Conservation (phyloP, 2,797 vertebrate genomes). For the Cirrhinus molitorella region DNA sequence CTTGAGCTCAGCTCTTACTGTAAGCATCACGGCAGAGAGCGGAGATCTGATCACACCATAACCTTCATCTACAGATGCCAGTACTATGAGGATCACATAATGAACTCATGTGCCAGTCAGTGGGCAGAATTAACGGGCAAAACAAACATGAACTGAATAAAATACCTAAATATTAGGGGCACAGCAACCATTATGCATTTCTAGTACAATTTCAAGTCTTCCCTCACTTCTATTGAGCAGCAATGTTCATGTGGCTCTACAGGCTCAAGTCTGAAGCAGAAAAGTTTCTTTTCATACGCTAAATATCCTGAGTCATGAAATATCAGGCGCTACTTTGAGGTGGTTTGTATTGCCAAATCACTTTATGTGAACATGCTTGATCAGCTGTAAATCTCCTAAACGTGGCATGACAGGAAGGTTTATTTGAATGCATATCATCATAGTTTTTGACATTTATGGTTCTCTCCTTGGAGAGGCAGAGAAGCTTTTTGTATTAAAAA, state of each 20-base stretch:
- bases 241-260: neutral
- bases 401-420: conserved; percentile 16
- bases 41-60: conserved; percentile 58
- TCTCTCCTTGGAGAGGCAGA: neutral
- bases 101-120: neutral
- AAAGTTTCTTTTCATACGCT: neutral
- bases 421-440: neutral
- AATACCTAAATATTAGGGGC: neutral
- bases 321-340: conserved; percentile 61
- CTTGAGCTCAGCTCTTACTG: conserved; percentile 57
- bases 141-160: neutral
- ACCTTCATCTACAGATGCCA: conserved; percentile 55
- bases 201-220: neutral
- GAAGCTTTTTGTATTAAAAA: neutral
- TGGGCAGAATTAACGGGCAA: neutral
- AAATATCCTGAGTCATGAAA: neutral
- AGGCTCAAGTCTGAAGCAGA: neutral
- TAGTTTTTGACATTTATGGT: neutral
- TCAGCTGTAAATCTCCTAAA: neutral
- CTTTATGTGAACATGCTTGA: conserved; percentile 57
- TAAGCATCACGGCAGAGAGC: conserved; percentile 50
- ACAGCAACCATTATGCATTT: neutral
- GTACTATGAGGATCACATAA: neutral
- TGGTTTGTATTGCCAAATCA: conserved; percentile 62
- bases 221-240: neutral